Evolutionary conservation across 2,888 invertebrate genomes (phyloP), one percentile per base, ranked within the genome.

Genomic region (Tinea semifulvella): DNA sequence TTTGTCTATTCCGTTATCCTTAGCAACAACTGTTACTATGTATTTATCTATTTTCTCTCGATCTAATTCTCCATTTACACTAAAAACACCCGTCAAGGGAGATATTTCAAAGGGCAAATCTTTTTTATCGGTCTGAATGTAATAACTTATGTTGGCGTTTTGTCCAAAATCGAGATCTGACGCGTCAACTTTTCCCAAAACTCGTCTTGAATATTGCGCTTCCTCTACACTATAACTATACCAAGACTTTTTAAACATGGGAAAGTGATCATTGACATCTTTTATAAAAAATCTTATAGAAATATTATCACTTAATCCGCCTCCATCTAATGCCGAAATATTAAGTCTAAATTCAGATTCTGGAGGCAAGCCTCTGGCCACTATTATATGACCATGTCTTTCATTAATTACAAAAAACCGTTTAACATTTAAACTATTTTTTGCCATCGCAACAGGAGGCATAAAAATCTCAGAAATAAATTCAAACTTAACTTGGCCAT

Each of bases 191-290:
- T 85, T 87, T 0, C 94, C 94, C 28, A 95, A 69, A 2, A 88
- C 84, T 50, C 85, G 85, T 51, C 86, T 81, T 1, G 85, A 83
- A 58, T 92, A 93, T 17, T 84, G 81, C 1, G 93, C 92, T 72
- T 95, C 95, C 43, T 89, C 85, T 0, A 92, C 85, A 56, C 92
- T 89, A 52, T 94, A 94, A 43, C 85, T 89, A 60, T 94, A 94
- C 87, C 88, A 91, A 0, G 91, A 86, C 53, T 91, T 90, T 52
- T 88, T 88, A 52, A 94, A 94, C 50, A 88, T 85, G 0, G 94
- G 94, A 3, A 89, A 86, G 61, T 94, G 92, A 55, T 94, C 90
- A 63, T 94, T 94, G 0, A 94, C 85, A 57, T 92, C 92, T 55
- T 85, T 85, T 0, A 94, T 84, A 42, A 85, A 85, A n/a, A 94